Base-by-base conservation (phyloP, 2,888 invertebrate species). In the Eupithecia subumbrata region DNA sequence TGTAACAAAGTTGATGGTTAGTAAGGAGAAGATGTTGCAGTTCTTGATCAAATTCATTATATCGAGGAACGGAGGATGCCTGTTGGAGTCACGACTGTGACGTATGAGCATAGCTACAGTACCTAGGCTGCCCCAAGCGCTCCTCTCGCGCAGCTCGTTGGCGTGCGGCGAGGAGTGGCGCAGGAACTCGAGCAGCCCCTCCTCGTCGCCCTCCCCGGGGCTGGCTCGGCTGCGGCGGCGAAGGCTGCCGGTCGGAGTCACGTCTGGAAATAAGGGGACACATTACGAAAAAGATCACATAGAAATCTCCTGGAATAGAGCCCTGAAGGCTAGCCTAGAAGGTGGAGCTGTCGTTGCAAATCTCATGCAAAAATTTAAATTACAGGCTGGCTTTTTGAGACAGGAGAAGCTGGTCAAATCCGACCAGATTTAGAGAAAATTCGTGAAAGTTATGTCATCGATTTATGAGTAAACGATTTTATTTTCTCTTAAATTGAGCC, bases 241-340 rank as follows among this genome's bases (percentile, higher is more conserved):
- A 60, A 98, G 92, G 80, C 98, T 98, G 48, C 98, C 98, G 80
- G 97, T 98, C 18, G 98, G 98, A 7, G 98, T 98, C 63, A 98
- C 97, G 87, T 98, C 98, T 95, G 91, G 77, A 40, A 34, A 52
- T 45, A n/a, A 25, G 40, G 40, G 25, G 2, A 56, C 9, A 66
- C 11, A 22, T 56, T n/a, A 22, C 22, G 11, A 22, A 11, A 22
- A 52, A 56, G 9, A 0, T 9, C 4, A 11, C 12, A 22, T 56
- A 2, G 11, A 11, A 60, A 12, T 25, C 25, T 25, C 25, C 5
- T 22, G 11, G 22, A 56, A 52, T 9, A n/a, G 52, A 22, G 52
- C 11, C 11, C 52, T 11, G 4, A 56, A 11, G 43, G 43, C 43
- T 40, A 9, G 43, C 43, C 5, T 48, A n/a, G 18, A 48, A n/a